These are phyloP conservation scores for Neoarius graeffei DNA, from an alignment of 2,113 vertebrate species.

Conservation along the genomic window DNA sequence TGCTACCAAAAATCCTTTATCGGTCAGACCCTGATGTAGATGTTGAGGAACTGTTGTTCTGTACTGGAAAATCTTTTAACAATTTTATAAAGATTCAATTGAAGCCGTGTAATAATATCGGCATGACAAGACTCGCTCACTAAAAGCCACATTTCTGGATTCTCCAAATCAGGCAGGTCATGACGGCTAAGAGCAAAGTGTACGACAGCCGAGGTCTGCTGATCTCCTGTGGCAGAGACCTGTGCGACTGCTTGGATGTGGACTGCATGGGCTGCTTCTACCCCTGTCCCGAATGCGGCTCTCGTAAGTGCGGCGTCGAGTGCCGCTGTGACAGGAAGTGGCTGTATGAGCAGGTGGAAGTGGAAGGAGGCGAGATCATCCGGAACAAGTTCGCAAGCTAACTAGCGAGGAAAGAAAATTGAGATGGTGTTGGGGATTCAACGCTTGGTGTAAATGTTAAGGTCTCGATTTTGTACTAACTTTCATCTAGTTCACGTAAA, in stretches of 20 bases:
- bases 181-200: slow-evolving; percentile 86
- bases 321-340: slow-evolving; percentile 97
- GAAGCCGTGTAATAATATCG: neutral
- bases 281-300: slow-evolving; percentile 85
- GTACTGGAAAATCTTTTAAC: neutral
- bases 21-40: neutral
- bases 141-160: neutral
- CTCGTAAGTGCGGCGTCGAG: slow-evolving; percentile 89
- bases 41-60: neutral
- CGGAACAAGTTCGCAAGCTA: slow-evolving; percentile 85
- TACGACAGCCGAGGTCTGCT: slow-evolving; percentile 90
- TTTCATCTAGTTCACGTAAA: neutral
- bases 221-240: slow-evolving; percentile 84
- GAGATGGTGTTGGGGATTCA: neutral
- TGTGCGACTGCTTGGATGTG: slow-evolving; percentile 93
- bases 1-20: too few species aligned
- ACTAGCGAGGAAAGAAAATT: neutral
- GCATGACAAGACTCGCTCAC: neutral
- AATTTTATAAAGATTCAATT: neutral
- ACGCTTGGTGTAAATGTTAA: neutral
- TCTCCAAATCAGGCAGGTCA: slow-evolving; percentile 73
- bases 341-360: slow-evolving; percentile 96
- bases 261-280: slow-evolving; percentile 97
- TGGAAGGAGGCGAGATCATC: slow-evolving; percentile 94
- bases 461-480: neutral